These are phyloP conservation scores for Rhynchonycteris naso DNA, from an alignment of 2,797 vertebrate species.

Conservation along the genomic window DNA sequence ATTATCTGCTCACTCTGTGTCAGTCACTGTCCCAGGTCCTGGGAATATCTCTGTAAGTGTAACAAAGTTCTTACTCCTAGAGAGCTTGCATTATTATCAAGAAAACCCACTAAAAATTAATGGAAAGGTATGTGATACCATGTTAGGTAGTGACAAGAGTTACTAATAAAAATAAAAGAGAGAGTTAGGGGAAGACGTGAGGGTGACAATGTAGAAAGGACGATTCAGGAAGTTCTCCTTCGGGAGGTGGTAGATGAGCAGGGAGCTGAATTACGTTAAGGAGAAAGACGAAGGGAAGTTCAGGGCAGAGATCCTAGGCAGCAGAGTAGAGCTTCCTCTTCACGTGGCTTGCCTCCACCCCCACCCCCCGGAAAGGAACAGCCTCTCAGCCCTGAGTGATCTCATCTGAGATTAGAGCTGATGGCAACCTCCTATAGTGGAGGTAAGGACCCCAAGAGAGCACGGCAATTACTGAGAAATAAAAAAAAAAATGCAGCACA, in stretches of 20 bases:
- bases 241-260: not conserved
- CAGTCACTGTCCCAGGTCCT: not conserved
- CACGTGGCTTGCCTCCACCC: not conserved
- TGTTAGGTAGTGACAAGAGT: not conserved
- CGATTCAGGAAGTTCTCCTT: not conserved
- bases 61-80: not conserved
- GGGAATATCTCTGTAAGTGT: not conserved
- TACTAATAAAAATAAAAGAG: not conserved
- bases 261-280: not conserved
- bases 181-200: not conserved
- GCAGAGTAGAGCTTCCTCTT: not conserved
- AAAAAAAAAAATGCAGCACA: not conserved
- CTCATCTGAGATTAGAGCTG: not conserved
- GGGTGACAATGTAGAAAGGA: not conserved
- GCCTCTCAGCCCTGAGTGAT: not conserved
- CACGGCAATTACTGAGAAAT: not conserved
- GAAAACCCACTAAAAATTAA: not conserved
- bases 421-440: not conserved
- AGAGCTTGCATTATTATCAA: not conserved
- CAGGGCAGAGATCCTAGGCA: not conserved
- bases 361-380: not conserved
- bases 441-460: not conserved
- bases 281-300: not conserved
- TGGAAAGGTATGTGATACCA: not conserved
- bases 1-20: not conserved